A percentile compares a stretch with the other conserved stretches of the same genome.
Evolutionary conservation across 2,797 vertebrate genomes (phyloP).

Genomic region (Prionace glauca): DNA sequence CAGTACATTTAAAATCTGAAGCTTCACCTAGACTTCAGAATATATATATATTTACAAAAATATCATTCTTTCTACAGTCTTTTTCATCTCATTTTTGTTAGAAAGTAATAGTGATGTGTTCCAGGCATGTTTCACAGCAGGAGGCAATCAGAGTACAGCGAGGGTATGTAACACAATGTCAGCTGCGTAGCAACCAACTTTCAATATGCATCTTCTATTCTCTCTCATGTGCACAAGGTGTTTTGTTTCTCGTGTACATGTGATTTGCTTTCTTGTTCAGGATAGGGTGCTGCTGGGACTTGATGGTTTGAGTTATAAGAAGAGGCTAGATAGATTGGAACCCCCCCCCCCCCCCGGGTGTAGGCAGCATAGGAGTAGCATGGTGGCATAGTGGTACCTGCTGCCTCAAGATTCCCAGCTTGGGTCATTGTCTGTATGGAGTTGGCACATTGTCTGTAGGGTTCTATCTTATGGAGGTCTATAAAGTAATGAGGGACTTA

Average conservation of each 20-base stretch:
- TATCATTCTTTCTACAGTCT: background rate
- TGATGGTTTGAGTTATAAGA: no score
- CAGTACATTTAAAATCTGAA: background rate
- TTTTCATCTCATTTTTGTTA: background rate
- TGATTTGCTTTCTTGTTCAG: background rate
- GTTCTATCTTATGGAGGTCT: no score
- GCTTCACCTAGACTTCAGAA: background rate
- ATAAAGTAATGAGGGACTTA: no score
- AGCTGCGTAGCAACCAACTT: background rate
- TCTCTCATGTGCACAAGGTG: background rate
- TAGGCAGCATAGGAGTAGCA: no score
- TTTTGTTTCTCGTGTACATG: background rate
- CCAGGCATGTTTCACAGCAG: background rate
- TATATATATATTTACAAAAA: background rate
- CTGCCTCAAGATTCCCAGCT: no score
- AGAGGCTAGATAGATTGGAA: no score
- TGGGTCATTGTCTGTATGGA: no score
- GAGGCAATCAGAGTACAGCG: background rate
- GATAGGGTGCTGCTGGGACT: background rate
- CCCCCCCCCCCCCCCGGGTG: no score
- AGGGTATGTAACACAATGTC: background rate
- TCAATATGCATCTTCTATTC: background rate
- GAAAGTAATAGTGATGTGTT: background rate
- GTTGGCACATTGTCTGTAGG: no score
- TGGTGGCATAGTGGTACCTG: no score